A percentile compares a stretch with the other conserved stretches of the same genome.
These are phyloP conservation scores for Anagrus nilaparvatae DNA, from an alignment of 1,140 invertebrate species.

Conservation along the genomic window DNA sequence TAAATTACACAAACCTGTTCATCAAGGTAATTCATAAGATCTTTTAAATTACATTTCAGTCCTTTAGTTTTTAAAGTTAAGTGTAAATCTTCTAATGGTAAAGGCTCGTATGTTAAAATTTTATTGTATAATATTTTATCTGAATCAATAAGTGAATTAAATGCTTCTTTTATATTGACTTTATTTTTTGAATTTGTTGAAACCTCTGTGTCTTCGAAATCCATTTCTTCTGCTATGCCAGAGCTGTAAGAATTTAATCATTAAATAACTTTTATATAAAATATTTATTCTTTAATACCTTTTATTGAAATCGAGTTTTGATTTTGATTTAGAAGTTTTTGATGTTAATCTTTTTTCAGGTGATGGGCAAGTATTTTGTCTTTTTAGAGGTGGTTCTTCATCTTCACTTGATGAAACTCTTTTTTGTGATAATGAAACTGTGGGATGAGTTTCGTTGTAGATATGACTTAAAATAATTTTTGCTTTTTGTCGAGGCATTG, in stretches of 20 bases:
- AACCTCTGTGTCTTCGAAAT: conserved; percentile 17
- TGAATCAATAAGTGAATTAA: conserved; percentile 27
- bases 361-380: conserved; percentile 1
- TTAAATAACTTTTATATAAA: no score
- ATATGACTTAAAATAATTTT: conserved; percentile 39
- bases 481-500: conserved; percentile 34
- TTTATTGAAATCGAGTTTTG: background rate
- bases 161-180: conserved; percentile 24
- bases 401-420: conserved; percentile 17
- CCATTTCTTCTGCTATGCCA: conserved; percentile 21
- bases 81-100: conserved; percentile 36
- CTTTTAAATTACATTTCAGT: conserved; percentile 34
- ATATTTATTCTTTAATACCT: no score
- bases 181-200: conserved; percentile 8
- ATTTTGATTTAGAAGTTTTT: background rate
- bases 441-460: conserved; percentile 39
- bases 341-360: conserved; percentile 1
- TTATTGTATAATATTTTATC: conserved; percentile 34
- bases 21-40: conserved; percentile 40
- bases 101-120: conserved; percentile 41
- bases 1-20: conserved; percentile 33
- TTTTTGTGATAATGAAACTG: conserved; percentile 11
- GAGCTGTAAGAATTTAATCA: conserved; percentile 5
- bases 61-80: conserved; percentile 30
- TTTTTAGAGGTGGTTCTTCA: conserved; percentile 17